A percentile compares a stretch with the other conserved stretches of the same genome.
phyloP scores from a whole-genome alignment of 92 coral and sea anemone species.

The Palythoa heliodiscus region DNA sequence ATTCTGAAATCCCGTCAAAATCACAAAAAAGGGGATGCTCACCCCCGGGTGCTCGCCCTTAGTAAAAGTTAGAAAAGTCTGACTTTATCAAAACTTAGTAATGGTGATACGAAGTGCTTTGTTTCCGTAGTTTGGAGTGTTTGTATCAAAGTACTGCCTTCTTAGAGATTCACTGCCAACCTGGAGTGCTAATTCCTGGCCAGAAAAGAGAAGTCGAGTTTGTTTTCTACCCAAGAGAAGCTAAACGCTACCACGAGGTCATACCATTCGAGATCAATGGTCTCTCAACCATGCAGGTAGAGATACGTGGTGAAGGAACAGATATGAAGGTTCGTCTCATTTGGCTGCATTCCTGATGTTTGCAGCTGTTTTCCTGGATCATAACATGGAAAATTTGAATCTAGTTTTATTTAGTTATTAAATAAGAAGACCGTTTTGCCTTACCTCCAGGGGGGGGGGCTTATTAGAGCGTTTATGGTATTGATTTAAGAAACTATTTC shows the following conservation, averaged over 20 bases:
- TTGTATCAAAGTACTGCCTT: conserved; percentile 81
- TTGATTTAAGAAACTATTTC: no score
- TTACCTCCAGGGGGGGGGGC: no score
- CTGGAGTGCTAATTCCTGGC: conserved; percentile 83
- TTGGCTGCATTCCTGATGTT: neutral
- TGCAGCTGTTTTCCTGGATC: no score
- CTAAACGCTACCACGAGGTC: conserved; percentile 78
- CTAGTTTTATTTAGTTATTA: no score
- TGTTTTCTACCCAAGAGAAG: conserved; percentile 92
- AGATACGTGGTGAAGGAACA: conserved; percentile 89
- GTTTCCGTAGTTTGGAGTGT: conserved; percentile 76
- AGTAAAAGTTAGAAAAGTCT: no score
- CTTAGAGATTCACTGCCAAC: conserved; percentile 81
- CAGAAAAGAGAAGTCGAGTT: conserved; percentile 76
- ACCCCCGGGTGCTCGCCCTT: no score
- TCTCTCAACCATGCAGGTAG: conserved; percentile 92
- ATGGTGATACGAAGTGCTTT: neutral
- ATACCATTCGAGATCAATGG: conserved; percentile 99
- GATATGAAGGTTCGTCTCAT: conserved; percentile 82
- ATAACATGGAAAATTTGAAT: no score
- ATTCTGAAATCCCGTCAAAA: no score
- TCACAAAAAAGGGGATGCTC: no score
- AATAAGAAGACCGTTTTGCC: no score
- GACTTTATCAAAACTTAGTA: no score
- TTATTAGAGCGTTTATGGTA: no score